phyloP scores from a whole-genome alignment of 2,797 vertebrate species.

The Otus scops region DNA sequence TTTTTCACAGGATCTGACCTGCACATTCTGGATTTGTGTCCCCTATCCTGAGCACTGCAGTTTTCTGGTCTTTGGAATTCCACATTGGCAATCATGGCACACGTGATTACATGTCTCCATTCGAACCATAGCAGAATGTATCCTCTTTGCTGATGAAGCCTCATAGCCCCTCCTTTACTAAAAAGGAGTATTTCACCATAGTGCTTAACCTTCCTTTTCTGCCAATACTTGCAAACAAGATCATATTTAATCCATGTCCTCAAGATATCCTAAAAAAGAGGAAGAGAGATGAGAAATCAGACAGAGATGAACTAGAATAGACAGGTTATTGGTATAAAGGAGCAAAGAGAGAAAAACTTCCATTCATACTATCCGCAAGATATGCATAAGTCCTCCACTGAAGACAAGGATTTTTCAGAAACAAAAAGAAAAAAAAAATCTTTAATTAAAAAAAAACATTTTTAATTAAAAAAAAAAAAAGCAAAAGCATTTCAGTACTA shows the following conservation, averaged over 20 bases:
- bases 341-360: not conserved
- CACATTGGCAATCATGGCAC: fast-evolving
- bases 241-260: not conserved
- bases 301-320: not conserved
- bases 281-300: not conserved
- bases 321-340: not conserved
- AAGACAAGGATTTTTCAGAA: not conserved
- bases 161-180: not conserved
- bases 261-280: not conserved
- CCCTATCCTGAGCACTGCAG: not conserved
- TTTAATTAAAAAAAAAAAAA: not conserved
- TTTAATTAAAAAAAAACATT: not conserved
- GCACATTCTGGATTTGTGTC: not conserved
- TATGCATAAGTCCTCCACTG: not conserved
- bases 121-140: not conserved
- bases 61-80: not conserved
- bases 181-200: not conserved
- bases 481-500: not conserved
- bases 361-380: not conserved
- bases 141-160: not conserved
- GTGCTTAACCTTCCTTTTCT: not conserved
- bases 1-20: not conserved
- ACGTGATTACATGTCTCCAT: not conserved
- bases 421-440: not conserved
- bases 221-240: not conserved